Base-by-base conservation (phyloP, 2,888 invertebrate species). In the Lochmaea capreae region DNA sequence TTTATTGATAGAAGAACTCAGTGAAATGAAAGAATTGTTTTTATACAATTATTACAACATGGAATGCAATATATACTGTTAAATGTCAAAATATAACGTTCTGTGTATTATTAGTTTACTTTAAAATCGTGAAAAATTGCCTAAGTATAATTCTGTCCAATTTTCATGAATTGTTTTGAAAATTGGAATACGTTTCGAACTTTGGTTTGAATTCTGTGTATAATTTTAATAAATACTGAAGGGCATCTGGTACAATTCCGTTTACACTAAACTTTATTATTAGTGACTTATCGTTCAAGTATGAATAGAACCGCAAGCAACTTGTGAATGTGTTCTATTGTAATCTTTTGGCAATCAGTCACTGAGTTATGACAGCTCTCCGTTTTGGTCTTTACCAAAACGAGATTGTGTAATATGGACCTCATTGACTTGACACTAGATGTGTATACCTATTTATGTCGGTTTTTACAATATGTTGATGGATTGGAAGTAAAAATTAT, bases 351-450 rank as follows among this genome's bases (percentile, higher is more conserved):
- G 62, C 77, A 76, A 85, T 85, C 84, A 80, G 83, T 85, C 85
- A 85, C 82, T 78, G 76, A 81, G 85, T 83, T 84, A 83, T 85
- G 85, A 85, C 85, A 83, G 81, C 78, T 79, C 79, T 77, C 82
- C 80, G 81, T 83, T 85, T 82, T 82, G 77, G 79, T 79, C 78
- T 78, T 80, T 77, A 77, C 79, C 78, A 26, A 80, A 81, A 82
- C 79, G 81, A 81, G 80, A 82, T 82, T 83, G 80, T 81, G 82
- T 82, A 83, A 83, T 80, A 49, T 46, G 79, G 78, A 22, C 78
- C 79, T 81, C 79, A 79, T 81, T 82, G 81, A 81, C 79, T 76
- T 75, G 76, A 76, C 76, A 80, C 79, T 72, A 77, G 61, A 71
- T 69, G 59, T 72, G 75, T 67, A 65, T 65, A 63, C 66, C 66